Evolutionary conservation across 1,140 invertebrate genomes (phyloP).

Genomic region (Aphelinus atriplicis): DNA sequence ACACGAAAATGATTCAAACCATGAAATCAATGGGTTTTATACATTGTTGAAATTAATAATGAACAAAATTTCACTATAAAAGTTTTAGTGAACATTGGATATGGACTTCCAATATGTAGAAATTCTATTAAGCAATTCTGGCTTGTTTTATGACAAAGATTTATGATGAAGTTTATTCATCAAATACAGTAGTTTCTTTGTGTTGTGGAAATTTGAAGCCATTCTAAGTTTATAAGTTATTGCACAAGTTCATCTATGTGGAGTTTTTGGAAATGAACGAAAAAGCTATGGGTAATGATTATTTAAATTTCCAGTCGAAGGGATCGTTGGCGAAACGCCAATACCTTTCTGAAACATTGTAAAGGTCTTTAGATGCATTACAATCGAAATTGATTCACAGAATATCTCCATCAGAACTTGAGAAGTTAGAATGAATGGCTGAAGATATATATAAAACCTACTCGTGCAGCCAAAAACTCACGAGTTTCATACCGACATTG

Average conservation of each 20-base stretch:
- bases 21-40: not conserved
- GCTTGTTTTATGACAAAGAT: not conserved
- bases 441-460: too few relatives aligned
- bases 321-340: slow-evolving; percentile 20
- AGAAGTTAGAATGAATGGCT: too few relatives aligned
- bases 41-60: not conserved
- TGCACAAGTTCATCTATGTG: slow-evolving; percentile 37
- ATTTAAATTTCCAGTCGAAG: not conserved
- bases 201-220: slow-evolving; percentile 40
- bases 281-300: not conserved
- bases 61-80: not conserved
- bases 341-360: slow-evolving; percentile 42
- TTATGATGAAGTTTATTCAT: not conserved
- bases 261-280: not conserved
- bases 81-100: not conserved
- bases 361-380: slow-evolving; percentile 21
- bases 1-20: not conserved
- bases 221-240: slow-evolving; percentile 22
- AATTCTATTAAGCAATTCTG: slow-evolving; percentile 1
- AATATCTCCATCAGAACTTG: too few relatives aligned
- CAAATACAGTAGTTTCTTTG: slow-evolving; percentile 8
- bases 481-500: too few relatives aligned
- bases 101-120: not conserved
- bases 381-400: too few relatives aligned
- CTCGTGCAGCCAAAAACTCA: too few relatives aligned